phyloP scores from a whole-genome alignment of 30 jellyfish, hydroid and myxozoan species.

The Sanderia malayensis region DNA sequence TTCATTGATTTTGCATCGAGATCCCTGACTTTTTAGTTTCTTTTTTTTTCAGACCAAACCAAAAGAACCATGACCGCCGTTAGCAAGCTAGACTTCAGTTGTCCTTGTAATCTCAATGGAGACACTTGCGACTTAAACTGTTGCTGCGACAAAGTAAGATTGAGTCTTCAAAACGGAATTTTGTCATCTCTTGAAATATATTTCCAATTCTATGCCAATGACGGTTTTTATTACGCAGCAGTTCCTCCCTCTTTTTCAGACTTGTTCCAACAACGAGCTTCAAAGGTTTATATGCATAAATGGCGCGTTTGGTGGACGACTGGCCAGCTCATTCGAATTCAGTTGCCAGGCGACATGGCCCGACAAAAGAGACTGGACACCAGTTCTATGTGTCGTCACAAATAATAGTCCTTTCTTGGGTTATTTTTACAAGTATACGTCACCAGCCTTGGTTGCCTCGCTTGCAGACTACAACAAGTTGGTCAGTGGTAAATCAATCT shows the following conservation, averaged over 20 bases:
- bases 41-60: slow-evolving; percentile 22
- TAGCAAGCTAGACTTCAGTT: slow-evolving; percentile 39
- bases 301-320: slow-evolving; percentile 62
- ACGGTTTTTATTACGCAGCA: no score
- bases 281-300: slow-evolving; percentile 33
- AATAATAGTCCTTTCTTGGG: slow-evolving; percentile 76
- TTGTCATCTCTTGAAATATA: no score
- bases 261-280: slow-evolving; percentile 42
- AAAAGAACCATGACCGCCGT: slow-evolving; percentile 54
- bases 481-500: slow-evolving; percentile 10
- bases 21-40: no score
- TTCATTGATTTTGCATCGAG: no score
- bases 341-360: slow-evolving; percentile 72
- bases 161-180: no score
- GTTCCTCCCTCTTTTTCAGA: no score
- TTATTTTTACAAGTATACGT: slow-evolving; percentile 41
- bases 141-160: slow-evolving; percentile 65
- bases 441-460: slow-evolving; percentile 43
- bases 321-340: slow-evolving; percentile 35
- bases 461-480: slow-evolving; percentile 27
- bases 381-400: slow-evolving; percentile 63
- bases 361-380: slow-evolving; percentile 64
- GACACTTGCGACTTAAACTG: slow-evolving; percentile 50
- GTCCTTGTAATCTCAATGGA: slow-evolving; percentile 55
- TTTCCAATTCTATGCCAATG: no score